phyloP scores from a whole-genome alignment of 53 echinoderm and acorn worm species.

The Echinarachnius parma region DNA sequence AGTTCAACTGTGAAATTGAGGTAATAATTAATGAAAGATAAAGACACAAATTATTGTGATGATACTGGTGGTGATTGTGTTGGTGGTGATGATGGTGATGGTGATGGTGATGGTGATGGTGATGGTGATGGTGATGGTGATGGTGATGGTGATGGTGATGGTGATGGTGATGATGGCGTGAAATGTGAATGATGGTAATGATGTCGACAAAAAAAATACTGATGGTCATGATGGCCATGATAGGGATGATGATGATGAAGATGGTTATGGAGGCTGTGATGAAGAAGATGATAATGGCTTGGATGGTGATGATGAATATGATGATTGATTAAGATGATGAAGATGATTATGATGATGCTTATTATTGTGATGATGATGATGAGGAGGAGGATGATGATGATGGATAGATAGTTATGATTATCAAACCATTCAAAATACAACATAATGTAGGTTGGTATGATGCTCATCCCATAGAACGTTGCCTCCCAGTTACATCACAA shows the following conservation, averaged over 20 bases:
- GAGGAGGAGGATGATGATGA: not conserved
- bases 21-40: constrained; percentile 48
- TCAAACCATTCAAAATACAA: not conserved
- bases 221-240: not conserved
- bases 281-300: too few species aligned
- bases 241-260: too few species aligned
- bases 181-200: not conserved
- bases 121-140: not conserved
- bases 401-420: not conserved
- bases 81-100: not conserved
- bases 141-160: not conserved
- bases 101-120: not conserved
- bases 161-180: not conserved
- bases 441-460: too few species aligned
- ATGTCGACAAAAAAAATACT: not conserved
- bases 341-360: not conserved
- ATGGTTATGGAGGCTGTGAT: too few species aligned
- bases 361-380: not conserved
- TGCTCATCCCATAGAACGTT: too few species aligned
- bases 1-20: constrained; percentile 71
- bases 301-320: too few species aligned
- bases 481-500: too few species aligned
- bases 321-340: not conserved
- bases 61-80: not conserved
- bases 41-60: not conserved